Evolutionary conservation across 2,888 invertebrate genomes (phyloP), one percentile per base, ranked within the genome.

Genomic region (Hydraecia micacea): DNA sequence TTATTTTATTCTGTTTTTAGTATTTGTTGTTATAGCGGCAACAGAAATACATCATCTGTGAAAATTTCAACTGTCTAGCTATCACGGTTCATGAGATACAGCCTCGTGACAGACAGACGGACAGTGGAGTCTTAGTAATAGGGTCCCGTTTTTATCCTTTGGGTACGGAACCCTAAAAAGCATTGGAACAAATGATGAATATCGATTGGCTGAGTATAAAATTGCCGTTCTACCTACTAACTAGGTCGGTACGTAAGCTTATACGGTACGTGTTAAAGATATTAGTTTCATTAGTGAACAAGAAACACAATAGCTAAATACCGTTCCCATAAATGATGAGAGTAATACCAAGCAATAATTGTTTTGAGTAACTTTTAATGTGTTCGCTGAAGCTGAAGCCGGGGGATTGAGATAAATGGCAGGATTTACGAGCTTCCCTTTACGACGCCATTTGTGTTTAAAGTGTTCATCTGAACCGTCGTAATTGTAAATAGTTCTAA

Each of bases 401-500:
- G 73, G 28, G 28, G 68, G 68, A 72, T 85, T 39, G 55, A 86
- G 73, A 86, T 76, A 46, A 67, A 85, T 80, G 67, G 77, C 75
- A 58, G 76, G 86, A 80, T 85, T 85, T 83, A 85, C 75, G 86
- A 77, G 71, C 49, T 80, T 65, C 70, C 32, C 84, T 86, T 86
- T 86, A 86, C 81, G 81, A 84, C 78, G 78, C 74, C 70, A 81
- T 86, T 86, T 81, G 69, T 73, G 81, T 86, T 86, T 80, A 75
- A 86, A 81, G 77, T 79, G 77, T 77, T 75, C 77, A 68, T 75
- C 65, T 32, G 58, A 83, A 80, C 68, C 58, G 81, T 78, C 84
- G 84, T 86, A 84, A 86, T 86, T 67, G 74, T 80, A 80, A 86
- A 84, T 84, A 78, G 75, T 65, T 74, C 67, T 86, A 80, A 86